Conservation (phyloP, 2,888 invertebrate genomes). For the Drepanosiphum platanoidis region DNA sequence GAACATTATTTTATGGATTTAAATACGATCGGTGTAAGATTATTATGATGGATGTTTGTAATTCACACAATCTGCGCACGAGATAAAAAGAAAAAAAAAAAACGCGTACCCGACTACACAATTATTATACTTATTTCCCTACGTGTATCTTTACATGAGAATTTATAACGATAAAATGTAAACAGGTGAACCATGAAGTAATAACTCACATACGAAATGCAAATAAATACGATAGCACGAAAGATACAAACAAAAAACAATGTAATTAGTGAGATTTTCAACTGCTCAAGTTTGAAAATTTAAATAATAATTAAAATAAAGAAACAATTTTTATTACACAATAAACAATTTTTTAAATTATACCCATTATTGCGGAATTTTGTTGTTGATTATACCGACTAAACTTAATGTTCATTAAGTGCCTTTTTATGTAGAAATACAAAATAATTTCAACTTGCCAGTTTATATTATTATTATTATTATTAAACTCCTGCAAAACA, state of each 20-base stretch:
- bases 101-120: background rate
- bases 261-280: constrained; percentile 27
- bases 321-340: background rate
- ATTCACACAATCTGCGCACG: constrained; percentile 33
- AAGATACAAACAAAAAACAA: background rate
- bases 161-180: constrained; percentile 31
- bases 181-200: constrained; percentile 42
- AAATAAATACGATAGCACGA: constrained; percentile 14
- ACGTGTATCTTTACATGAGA: background rate
- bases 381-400: too few relatives aligned
- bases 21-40: constrained; percentile 15
- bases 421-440: too few relatives aligned
- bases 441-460: too few relatives aligned
- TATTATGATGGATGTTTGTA: constrained; percentile 20
- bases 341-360: background rate
- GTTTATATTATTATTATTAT: too few relatives aligned
- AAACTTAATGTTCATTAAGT: too few relatives aligned
- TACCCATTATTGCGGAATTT: too few relatives aligned
- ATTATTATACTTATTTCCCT: background rate
- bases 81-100: constrained; percentile 37
- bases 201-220: constrained; percentile 7
- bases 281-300: background rate
- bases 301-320: constrained; percentile 30
- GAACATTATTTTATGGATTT: background rate
- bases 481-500: too few relatives aligned